Percentiles rank a stretch among this genome's conserved stretches.
Evolutionary conservation across 2,113 vertebrate genomes (phyloP).

Genomic region (Elachura formosa): DNA sequence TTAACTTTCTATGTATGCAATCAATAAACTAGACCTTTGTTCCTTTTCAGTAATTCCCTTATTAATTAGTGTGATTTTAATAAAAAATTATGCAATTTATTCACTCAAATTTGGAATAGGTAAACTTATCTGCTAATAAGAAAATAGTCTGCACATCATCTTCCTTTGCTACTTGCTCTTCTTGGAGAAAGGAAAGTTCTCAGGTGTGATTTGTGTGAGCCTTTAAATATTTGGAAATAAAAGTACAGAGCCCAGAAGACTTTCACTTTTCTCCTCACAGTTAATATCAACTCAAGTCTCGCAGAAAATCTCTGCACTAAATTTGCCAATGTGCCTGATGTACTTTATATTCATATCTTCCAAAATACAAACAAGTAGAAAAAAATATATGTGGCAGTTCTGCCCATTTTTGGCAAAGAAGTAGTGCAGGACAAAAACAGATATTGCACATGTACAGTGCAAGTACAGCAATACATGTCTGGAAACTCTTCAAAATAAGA

Average conservation of each 20-base stretch:
- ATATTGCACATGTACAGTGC: background rate
- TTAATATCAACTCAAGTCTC: background rate
- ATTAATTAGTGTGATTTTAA: background rate
- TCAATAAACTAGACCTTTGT: background rate
- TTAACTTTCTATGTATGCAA: background rate
- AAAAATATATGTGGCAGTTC: background rate
- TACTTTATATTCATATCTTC: background rate
- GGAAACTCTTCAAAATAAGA: background rate
- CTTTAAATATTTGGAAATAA: background rate
- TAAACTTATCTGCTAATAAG: background rate
- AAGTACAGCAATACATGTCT: background rate
- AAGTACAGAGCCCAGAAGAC: background rate
- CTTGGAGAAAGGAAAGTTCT: background rate
- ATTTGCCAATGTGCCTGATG: background rate
- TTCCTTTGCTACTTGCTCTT: background rate
- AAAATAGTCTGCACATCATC: background rate
- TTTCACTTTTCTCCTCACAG: background rate
- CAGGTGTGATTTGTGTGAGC: accelerated
- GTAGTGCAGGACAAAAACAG: background rate
- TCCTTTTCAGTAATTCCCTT: background rate
- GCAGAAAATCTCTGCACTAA: background rate
- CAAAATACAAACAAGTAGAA: background rate
- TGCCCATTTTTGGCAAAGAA: background rate
- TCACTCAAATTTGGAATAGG: accelerated
- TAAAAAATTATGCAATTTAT: background rate